Conservation (phyloP, 2,888 invertebrate genomes). For the Litoditis marina region DNA sequence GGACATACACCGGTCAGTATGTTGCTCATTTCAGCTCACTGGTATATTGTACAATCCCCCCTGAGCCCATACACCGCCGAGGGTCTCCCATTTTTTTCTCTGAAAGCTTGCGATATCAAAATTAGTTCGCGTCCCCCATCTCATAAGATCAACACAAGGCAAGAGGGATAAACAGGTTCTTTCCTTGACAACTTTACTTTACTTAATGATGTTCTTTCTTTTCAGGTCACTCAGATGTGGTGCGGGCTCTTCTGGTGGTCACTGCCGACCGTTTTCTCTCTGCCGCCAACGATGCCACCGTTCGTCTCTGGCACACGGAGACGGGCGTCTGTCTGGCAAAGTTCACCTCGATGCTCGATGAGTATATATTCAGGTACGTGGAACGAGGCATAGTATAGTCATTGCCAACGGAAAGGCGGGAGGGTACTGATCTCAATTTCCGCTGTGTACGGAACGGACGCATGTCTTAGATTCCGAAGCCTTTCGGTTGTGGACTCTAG, state of each 20-base stretch:
- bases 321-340: conserved; percentile 74
- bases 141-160: too few species aligned
- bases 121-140: too few species aligned
- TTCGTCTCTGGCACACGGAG: conserved; percentile 78
- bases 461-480: too few species aligned
- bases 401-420: too few species aligned
- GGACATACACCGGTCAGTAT: conserved; percentile 66
- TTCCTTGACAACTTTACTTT: background rate
- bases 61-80: too few species aligned
- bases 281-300: conserved; percentile 85
- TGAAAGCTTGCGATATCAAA: too few species aligned
- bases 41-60: conserved; percentile 3
- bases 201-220: conserved; percentile 6
- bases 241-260: conserved; percentile 76
- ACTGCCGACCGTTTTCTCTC: conserved; percentile 78
- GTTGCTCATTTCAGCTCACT: conserved; percentile 10
- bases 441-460: too few species aligned
- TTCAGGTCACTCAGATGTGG: conserved; percentile 85
- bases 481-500: too few species aligned
- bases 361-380: conserved; percentile 56
- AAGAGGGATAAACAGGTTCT: too few species aligned
- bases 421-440: background rate
- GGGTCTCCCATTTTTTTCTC: background rate
- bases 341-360: conserved; percentile 36
- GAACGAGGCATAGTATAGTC: background rate